phyloP scores from a whole-genome alignment of 2,888 invertebrate species.

The Diploptera punctata region DNA sequence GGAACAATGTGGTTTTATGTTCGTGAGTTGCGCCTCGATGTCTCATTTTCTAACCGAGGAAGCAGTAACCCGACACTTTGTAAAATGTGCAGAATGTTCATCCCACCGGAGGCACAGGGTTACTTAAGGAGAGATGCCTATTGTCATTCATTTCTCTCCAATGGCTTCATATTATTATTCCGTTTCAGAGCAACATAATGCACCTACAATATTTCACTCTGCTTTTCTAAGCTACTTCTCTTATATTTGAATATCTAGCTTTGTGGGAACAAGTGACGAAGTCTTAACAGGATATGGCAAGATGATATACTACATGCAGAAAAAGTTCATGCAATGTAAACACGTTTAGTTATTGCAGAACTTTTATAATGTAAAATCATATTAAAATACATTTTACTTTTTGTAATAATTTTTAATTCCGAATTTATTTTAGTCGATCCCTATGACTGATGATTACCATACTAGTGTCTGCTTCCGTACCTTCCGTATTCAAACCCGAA shows the following conservation, averaged over 20 bases:
- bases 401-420: too few species aligned
- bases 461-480: too few species aligned
- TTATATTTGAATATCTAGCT: background rate
- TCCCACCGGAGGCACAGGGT: conserved; percentile 10
- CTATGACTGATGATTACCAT: too few species aligned
- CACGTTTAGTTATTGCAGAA: too few species aligned
- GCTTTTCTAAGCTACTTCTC: background rate
- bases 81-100: conserved; percentile 7
- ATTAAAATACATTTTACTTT: background rate
- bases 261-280: background rate
- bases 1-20: too few species aligned
- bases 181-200: background rate
- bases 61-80: conserved; percentile 8
- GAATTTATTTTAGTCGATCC: too few species aligned
- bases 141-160: conserved; percentile 20
- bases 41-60: background rate
- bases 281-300: too few species aligned
- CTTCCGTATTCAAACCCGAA: too few species aligned
- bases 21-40: background rate
- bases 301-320: too few species aligned
- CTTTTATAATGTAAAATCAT: background rate
- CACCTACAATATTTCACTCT: background rate
- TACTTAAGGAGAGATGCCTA: conserved; percentile 7
- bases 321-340: too few species aligned
- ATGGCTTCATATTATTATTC: conserved; percentile 16